Conservation (phyloP, 1,140 invertebrate species). For the Pteromalus puparum region DNA sequence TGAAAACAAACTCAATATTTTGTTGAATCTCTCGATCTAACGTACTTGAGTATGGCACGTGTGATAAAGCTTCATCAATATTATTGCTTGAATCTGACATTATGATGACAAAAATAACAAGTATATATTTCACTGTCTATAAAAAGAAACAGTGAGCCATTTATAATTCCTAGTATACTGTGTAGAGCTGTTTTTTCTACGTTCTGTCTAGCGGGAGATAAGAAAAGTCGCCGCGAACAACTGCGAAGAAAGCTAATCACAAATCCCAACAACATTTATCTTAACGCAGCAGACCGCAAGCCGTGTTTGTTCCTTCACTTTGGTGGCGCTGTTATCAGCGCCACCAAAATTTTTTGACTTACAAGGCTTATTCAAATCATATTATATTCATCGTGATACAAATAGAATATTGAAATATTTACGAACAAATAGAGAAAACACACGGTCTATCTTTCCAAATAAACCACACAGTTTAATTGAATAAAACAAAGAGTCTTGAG, state of each 20-base stretch:
- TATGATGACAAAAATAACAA: neutral
- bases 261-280: slow-evolving; percentile 5
- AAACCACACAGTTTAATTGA: no score
- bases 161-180: neutral
- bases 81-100: neutral
- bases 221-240: slow-evolving; percentile 18
- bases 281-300: neutral
- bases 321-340: no score
- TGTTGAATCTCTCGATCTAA: neutral
- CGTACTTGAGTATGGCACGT: no score
- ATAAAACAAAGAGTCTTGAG: neutral
- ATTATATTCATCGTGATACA: no score
- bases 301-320: neutral
- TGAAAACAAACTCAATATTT: neutral
- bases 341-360: no score
- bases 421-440: no score
- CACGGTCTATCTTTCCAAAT: no score
- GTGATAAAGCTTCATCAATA: neutral
- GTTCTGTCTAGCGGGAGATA: slow-evolving; percentile 12
- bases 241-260: slow-evolving; percentile 32
- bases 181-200: neutral
- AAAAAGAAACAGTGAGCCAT: neutral
- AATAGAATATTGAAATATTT: no score
- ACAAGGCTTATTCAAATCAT: no score
- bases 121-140: neutral